These are phyloP conservation scores for Pristionchus fissidentatus DNA, from an alignment of 2,888 invertebrate species.

Conservation along the genomic window DNA sequence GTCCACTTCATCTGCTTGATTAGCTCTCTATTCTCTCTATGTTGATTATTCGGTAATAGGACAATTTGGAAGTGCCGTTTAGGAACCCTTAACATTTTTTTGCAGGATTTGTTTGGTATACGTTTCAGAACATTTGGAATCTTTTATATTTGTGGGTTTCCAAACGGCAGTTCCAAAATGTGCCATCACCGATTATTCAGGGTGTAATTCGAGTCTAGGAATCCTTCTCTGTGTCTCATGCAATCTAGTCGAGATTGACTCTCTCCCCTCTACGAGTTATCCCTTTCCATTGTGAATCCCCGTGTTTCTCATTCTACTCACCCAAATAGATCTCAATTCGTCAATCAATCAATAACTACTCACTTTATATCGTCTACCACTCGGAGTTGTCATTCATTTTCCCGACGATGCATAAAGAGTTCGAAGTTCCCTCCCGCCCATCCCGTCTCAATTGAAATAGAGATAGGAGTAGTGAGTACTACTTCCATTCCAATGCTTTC, in stretches of 20 bases:
- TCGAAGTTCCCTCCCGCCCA: not conserved
- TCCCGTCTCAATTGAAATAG: not conserved
- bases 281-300: conserved; percentile 9
- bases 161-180: no score
- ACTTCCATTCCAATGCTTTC: not conserved
- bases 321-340: conserved; percentile 32
- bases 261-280: conserved; percentile 7
- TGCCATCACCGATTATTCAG: no score
- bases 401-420: conserved; percentile 34
- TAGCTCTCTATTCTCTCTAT: not conserved
- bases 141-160: no score
- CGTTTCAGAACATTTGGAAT: no score
- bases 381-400: not conserved
- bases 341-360: not conserved
- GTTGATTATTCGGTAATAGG: no score
- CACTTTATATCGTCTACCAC: not conserved
- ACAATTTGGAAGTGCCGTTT: no score
- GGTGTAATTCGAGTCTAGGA: not conserved
- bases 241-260: conserved; percentile 30
- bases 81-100: no score
- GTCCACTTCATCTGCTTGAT: conserved; percentile 4
- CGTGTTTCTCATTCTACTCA: conserved; percentile 12
- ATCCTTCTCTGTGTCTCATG: not conserved
- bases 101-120: no score
- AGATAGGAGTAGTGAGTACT: conserved; percentile 8